Evolutionary conservation across 2,113 vertebrate genomes (phyloP), one percentile per base, ranked within the genome.

Genomic region (Alosa alosa): DNA sequence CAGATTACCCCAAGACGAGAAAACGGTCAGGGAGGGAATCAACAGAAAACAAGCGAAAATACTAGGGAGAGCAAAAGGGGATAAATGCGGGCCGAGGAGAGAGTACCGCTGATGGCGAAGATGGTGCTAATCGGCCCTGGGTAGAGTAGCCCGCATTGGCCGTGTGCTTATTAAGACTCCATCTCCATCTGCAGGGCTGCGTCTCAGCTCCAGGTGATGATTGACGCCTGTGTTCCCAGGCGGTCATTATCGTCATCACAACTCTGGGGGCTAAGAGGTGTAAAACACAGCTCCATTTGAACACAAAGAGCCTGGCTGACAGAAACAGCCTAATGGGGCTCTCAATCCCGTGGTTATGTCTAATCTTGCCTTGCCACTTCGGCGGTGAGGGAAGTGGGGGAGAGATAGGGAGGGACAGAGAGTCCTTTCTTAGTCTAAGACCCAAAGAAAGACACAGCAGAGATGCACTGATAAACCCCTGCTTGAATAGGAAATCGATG

Each of bases 241-340:
- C 25, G 31, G 64, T 72, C 64, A 72, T 72, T 7, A 17, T 13
- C 47, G 41, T 49, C 47, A 49, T 49, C 47, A 64, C 22, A n/a
- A 72, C 64, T 72, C 64, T 2, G 8, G n/a, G 7, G 25, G 8
- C 64, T 31, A 2, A 25, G 25, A 36, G 64, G 64, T 31, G 64
- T 72, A 72, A 72, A 72, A 72, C 64, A 72, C 64, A 36, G 25
- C 31, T 72, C 64, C 64, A 36, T 72, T 72, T 36, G 64, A 31
- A 72, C 64, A 72, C 64, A 72, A 72, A 72, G 64, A 72, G 64
- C 20, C 64, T 2, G 8, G 1, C 64, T 36, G 64, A 36, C 64
- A 72, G n/a, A 72, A 72, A 72, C 64, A 36, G 64, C 64, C 64
- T 72, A 36, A 72, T 72, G 25, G 64, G n/a, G 8, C 64, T 72